Base-by-base conservation (phyloP, 2,113 vertebrate species). In the Daubentonia madagascariensis region DNA sequence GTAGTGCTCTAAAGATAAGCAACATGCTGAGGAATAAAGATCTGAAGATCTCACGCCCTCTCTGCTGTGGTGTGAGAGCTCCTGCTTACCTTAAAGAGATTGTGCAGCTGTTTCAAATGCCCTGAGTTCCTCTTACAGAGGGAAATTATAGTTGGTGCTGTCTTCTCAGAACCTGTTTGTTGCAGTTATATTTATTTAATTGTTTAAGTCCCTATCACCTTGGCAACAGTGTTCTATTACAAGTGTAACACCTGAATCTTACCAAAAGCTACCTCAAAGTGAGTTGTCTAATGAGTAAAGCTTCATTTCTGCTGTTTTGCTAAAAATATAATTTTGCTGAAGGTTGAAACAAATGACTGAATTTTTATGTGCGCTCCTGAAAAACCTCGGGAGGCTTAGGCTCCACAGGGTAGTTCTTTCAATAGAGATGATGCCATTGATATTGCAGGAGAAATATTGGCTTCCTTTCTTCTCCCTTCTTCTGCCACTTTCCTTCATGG, bases 151-250 rank as follows among this genome's bases (percentile, higher is more conserved):
- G 76, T 94, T 96, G 50, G 13, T 81, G 43, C 65, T 95, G 25
- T 76, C 35, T 72, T 95, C 70, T 92, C 32, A 89, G 75, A 95
- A 95, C 11, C 30, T 88, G 40, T 92, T 88, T 94, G 90, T 92
- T 94, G 20, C n/a, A n/a, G 12, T 95, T 96, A 78, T 72, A 92
- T 97, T 97, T 95, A 87, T 91, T 97, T 97, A 50, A 96, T 92
- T 96, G 81, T 96, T 94, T 89, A 86, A 83, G 30, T 85, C 52
- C 22, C 59, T 79, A 63, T 94, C 63, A 88, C 95, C 68, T 97
- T 96, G 91, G 75, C 75, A 95, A 92, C 88, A 87, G 57, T 92
- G 25, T 93, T 96, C 61, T 94, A 84, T 97, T 94, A 79, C 14
- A 68, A 92, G 93, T 92, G 67, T 59, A 89, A 92, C 63, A 96